phyloP scores from a whole-genome alignment of 1,140 invertebrate genomes.

The Aphis gossypii region DNA sequence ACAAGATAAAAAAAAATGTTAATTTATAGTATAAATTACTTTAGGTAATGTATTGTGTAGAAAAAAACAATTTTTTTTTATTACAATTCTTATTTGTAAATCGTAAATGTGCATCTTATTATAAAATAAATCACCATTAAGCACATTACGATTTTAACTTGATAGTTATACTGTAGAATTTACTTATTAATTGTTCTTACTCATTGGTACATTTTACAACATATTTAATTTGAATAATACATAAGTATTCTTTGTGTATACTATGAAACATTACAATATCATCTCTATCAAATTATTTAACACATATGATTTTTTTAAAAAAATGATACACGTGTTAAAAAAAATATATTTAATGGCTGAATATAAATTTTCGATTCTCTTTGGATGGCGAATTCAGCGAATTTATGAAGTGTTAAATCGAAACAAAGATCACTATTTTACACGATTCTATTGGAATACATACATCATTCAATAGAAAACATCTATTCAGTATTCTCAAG shows the following conservation, averaged over 20 bases:
- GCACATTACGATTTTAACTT: background rate
- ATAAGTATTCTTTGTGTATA: background rate
- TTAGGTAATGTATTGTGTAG: too few species aligned
- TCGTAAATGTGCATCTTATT: too few species aligned
- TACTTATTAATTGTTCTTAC: background rate
- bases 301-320: background rate
- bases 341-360: background rate
- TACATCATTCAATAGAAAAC: slow-evolving; percentile 3
- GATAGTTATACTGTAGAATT: background rate
- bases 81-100: too few species aligned
- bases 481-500: slow-evolving; percentile 34
- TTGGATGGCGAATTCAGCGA: background rate
- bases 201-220: background rate
- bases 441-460: background rate
- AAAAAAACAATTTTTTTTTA: background rate
- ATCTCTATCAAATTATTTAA: background rate
- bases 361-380: slow-evolving; percentile 28
- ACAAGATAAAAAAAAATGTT: too few species aligned
- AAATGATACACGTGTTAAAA: background rate
- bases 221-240: background rate
- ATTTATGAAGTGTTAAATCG: slow-evolving; percentile 42
- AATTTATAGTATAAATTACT: too few species aligned
- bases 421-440: slow-evolving; percentile 31
- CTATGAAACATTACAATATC: background rate
- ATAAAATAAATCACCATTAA: background rate